phyloP scores from a whole-genome alignment of 2,113 vertebrate species.

The Istiophorus platypterus region DNA sequence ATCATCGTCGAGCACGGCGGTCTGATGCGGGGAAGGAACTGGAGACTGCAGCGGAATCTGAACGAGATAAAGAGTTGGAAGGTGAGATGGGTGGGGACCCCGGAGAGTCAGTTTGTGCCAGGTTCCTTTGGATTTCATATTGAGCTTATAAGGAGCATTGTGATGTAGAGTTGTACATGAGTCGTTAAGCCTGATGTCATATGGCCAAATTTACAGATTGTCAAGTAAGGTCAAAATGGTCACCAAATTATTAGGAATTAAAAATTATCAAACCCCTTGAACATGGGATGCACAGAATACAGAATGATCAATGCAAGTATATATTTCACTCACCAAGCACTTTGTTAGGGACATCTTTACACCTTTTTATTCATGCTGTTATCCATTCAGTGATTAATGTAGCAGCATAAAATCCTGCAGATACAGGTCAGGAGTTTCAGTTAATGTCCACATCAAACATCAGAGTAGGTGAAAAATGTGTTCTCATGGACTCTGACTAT shows the following conservation, averaged over 20 bases:
- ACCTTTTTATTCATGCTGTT: too few species aligned
- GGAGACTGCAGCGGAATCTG: constrained; percentile 95
- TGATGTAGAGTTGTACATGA: neutral
- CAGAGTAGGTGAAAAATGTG: neutral
- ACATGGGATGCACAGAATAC: neutral
- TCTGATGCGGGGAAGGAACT: constrained; percentile 97
- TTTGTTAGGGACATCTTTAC: neutral
- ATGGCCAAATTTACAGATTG: neutral
- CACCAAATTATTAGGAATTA: neutral
- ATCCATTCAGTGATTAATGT: neutral
- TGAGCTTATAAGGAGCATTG: neutral
- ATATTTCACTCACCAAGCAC: neutral
- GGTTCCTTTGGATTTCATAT: neutral
- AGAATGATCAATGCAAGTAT: too few species aligned
- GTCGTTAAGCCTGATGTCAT: neutral
- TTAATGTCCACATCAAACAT: neutral
- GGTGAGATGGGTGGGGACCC: constrained; percentile 83
- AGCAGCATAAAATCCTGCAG: neutral
- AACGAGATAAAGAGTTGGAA: constrained; percentile 96
- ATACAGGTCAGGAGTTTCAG: neutral
- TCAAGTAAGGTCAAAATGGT: neutral
- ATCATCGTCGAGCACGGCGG: constrained; percentile 98
- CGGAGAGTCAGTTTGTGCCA: neutral
- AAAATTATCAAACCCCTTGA: constrained; percentile 29
- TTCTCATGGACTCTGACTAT: neutral